Base-by-base conservation (phyloP, 2,797 vertebrate species). In the Knipowitschia caucasica region DNA sequence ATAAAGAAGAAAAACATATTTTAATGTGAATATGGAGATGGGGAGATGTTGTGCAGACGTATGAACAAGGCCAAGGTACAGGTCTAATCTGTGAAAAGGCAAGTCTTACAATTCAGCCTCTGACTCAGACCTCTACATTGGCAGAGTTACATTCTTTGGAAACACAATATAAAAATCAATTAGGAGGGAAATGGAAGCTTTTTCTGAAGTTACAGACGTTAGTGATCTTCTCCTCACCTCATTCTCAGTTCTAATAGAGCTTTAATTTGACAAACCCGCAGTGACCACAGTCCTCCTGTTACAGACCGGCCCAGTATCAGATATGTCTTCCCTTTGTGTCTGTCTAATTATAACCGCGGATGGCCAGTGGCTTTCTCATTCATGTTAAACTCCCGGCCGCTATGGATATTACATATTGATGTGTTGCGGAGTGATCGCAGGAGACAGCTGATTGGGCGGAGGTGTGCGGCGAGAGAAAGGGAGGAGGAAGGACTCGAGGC, bases 331-430 rank as follows among this genome's bases (percentile, higher is more conserved):
- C 57, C 55, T 70, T 50, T 35, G 36, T 36, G 35, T 24, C 34
- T 56, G 40, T 67, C 51, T 71, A 79, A 78, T 79, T 78, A 75
- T 55, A 70, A 56, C 4, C 3, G 62, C 56, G 64, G 75, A 68
- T 62, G 49, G 71, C 67, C 68, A 69, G 39, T 36, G 56, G 69
- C 26, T 1, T 26, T 35, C 50, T 42, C 61, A 73, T 64, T 62
- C 67, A 50, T 43, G 50, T 49, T 55, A 47, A 63, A 69, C 27
- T 67, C 39, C 40, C 53, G 40, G 35, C 56, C 25, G 59, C 7
- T 40, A 44, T 52, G 62, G 56, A 61, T 74, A 67, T 75, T 66
- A 51, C 60, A 64, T 56, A 52, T 51, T 75, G 63, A 66, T 21
- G 59, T 51, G 61, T 52, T 15, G 54, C 26, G 30, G 40, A 31